Conservation (phyloP, 2,113 vertebrate species). For the Fregata magnificens region DNA sequence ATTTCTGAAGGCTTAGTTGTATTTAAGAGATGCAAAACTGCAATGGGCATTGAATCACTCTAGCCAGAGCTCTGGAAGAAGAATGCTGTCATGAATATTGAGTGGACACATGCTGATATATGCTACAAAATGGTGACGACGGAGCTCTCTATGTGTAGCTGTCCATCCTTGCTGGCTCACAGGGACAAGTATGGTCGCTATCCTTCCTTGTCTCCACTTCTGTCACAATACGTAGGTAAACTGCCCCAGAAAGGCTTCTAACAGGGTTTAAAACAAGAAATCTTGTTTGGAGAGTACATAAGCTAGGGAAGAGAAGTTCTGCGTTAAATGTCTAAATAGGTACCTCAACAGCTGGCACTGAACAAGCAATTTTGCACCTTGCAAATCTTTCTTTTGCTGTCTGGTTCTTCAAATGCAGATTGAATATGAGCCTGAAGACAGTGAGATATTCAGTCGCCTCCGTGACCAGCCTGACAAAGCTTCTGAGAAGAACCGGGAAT, state of each 20-base stretch:
- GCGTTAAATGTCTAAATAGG: background rate
- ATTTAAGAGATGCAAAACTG: conserved; percentile 1
- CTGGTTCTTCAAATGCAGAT: background rate
- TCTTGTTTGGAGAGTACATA: background rate
- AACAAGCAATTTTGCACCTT: background rate
- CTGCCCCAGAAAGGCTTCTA: background rate
- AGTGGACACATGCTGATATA: background rate
- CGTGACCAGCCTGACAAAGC: background rate
- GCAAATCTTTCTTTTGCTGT: background rate
- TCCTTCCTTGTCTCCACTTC: background rate
- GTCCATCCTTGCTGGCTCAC: background rate
- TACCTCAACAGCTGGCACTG: background rate
- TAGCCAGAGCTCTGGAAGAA: background rate
- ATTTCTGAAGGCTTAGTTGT: conserved; percentile 9
- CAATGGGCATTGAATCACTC: background rate
- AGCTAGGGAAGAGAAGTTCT: background rate
- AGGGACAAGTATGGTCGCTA: background rate
- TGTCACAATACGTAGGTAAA: background rate
- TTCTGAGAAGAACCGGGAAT: background rate
- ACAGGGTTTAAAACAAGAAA: background rate
- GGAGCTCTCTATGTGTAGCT: background rate
- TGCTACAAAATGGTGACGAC: background rate
- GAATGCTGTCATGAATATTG: background rate
- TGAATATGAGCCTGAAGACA: background rate
- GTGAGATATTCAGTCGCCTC: background rate